Evolutionary conservation across 1,140 invertebrate species (phyloP), one percentile per base, ranked within the genome.

Genomic region (Galleria mellonella): DNA sequence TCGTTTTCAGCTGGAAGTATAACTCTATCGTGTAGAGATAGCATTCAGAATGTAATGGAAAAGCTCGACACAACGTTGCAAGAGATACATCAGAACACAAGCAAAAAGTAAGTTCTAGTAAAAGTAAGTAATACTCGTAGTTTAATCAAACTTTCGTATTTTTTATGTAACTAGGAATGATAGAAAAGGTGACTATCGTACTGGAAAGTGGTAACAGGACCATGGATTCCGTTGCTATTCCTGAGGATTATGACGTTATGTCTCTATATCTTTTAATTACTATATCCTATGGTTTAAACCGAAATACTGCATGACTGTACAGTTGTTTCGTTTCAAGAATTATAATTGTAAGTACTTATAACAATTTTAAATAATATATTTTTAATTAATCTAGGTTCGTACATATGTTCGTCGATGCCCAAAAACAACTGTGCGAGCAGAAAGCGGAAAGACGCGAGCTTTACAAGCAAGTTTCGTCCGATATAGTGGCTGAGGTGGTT

Each of bases 31-130:
- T 29, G 49, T 7, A 54, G 43, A 31, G 64, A 74, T 4, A 51
- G 17, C 9, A 27, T 71, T 2, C 53, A 58, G 4, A 51, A 54
- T 39, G 45, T 78, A 8, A 27, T 67, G 32, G 72, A 79, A 35
- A 76, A 65, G 38, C 11, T 79, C 31, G 63, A 74, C 10, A 79
- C 70, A 0, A 72, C 68, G 0, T 43, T 75, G 0, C 33, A 42
- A 2, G 72, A 79, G 35, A 74, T 74, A 32, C 52, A 79, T 33
- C 54, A 65, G 17, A 55, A 53, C 8, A 79, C 75, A 1, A 68
- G 52, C 32, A 66, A 52, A 47, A 61, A 57, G 75, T 78, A 51
- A 49, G 58, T 53, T 27, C 1, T 36, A 4, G 6, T 14, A 8
- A 35, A 4, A 32, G 5, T 3, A 32, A 32, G 7, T 1, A n/a